phyloP scores from a whole-genome alignment of 1,140 invertebrate species.

The Samia ricini region DNA sequence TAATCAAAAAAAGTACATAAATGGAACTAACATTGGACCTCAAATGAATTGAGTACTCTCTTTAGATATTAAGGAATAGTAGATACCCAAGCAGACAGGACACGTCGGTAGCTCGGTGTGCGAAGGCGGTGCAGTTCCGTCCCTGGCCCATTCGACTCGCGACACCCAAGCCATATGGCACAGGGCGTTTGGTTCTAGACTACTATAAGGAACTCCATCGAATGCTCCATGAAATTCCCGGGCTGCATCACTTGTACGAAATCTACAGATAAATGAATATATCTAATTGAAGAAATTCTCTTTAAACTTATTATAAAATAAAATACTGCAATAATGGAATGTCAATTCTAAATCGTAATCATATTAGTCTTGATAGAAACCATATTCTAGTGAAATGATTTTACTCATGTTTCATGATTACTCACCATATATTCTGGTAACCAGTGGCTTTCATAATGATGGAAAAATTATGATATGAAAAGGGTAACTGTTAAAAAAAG shows the following conservation, averaged over 20 bases:
- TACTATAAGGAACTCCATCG: conserved; percentile 95
- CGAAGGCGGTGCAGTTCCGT: conserved; percentile 83
- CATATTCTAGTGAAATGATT: no score
- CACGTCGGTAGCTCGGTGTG: conserved; percentile 98
- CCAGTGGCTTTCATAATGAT: no score
- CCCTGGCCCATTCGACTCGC: conserved; percentile 89
- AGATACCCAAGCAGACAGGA: conserved; percentile 88
- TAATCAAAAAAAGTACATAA: no score
- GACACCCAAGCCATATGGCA: conserved; percentile 98
- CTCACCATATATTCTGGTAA: no score
- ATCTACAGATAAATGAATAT: conserved; percentile 62
- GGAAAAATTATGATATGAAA: no score
- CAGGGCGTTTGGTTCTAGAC: conserved; percentile 91
- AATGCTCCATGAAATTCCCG: conserved; percentile 95
- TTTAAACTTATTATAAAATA: no score
- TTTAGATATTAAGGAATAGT: neutral
- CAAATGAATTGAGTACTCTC: neutral
- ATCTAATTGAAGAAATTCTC: no score
- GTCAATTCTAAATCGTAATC: neutral
- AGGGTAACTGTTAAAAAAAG: no score
- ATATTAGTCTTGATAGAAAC: neutral
- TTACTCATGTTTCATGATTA: no score
- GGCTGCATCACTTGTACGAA: conserved; percentile 85
- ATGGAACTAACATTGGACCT: no score
- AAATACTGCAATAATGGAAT: no score